These are phyloP conservation scores for Botrylloides violaceus DNA, from an alignment of 23 tunicate species.

Conservation along the genomic window DNA sequence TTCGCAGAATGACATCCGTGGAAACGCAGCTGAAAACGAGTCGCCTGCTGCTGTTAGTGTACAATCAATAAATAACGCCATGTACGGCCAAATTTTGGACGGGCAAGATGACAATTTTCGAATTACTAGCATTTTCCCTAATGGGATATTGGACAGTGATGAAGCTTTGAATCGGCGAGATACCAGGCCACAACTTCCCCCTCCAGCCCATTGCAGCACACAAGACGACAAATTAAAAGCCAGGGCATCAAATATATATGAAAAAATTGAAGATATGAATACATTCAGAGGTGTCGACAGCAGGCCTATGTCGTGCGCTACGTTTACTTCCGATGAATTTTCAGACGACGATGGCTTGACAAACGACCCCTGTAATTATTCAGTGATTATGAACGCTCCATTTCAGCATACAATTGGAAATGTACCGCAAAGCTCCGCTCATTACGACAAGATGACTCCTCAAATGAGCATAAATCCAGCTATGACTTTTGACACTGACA, in stretches of 20 bases:
- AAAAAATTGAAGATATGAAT: constrained; percentile 2
- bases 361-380: neutral
- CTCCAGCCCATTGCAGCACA: neutral
- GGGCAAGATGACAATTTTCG: neutral
- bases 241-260: constrained; percentile 7
- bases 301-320: constrained; percentile 7
- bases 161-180: constrained; percentile 4
- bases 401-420: neutral
- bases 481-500: neutral
- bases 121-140: neutral
- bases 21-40: too few relatives aligned
- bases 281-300: neutral
- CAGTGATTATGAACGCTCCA: neutral
- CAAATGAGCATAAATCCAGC: neutral
- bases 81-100: constrained; percentile 5
- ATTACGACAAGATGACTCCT: neutral
- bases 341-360: constrained; percentile 6
- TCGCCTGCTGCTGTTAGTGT: too few relatives aligned
- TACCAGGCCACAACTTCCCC: constrained; percentile 15
- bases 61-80: constrained; percentile 16
- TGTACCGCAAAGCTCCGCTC: neutral
- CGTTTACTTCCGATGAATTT: constrained; percentile 20
- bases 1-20: too few relatives aligned
- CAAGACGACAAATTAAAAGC: too few relatives aligned
- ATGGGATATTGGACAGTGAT: too few relatives aligned